These are phyloP conservation scores for Unio delphinus DNA, from an alignment of 2,888 invertebrate species.

Conservation along the genomic window DNA sequence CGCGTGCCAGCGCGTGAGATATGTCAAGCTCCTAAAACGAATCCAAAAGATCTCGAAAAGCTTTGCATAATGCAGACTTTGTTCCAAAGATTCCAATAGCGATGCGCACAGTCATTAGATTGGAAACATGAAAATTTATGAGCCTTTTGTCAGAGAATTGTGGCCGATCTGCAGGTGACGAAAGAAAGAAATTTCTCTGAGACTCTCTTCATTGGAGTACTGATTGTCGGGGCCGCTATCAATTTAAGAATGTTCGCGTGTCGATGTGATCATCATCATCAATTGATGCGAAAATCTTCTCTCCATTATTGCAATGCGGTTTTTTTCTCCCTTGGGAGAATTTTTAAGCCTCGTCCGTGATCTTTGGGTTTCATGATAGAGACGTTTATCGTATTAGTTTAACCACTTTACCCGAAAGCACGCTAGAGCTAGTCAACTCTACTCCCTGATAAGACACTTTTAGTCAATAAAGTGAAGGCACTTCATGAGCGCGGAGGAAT, in stretches of 20 bases:
- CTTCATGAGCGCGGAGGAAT: constrained; percentile 32
- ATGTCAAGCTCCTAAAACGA: constrained; percentile 22
- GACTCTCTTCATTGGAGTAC: constrained; percentile 23
- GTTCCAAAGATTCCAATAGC: constrained; percentile 31
- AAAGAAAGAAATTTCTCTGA: constrained; percentile 1
- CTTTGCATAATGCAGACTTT: constrained; percentile 40
- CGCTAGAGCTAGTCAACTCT: constrained; percentile 33
- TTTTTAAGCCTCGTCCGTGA: constrained; percentile 33
- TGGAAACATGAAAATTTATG: constrained; percentile 40
- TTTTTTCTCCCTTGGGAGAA: constrained; percentile 18
- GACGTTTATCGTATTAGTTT: constrained; percentile 36
- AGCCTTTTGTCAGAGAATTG: constrained; percentile 29
- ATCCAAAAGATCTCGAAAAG: constrained; percentile 25
- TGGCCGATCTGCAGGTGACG: constrained; percentile 27
- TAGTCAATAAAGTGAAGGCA: constrained; percentile 19
- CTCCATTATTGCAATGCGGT: constrained; percentile 21
- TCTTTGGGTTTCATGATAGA: constrained; percentile 20
- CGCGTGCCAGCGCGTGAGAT: constrained; percentile 33
- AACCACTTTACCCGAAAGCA: constrained; percentile 29
- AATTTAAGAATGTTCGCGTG: constrained; percentile 39
- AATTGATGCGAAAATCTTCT: constrained; percentile 23
- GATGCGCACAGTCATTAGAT: constrained; percentile 21
- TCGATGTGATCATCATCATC: constrained; percentile 17
- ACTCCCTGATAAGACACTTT: constrained; percentile 28
- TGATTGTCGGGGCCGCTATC: constrained; percentile 30